A percentile compares a stretch with the other conserved stretches of the same genome.
phyloP scores from a whole-genome alignment of 2,797 vertebrate genomes.

The Agapornis canus region DNA sequence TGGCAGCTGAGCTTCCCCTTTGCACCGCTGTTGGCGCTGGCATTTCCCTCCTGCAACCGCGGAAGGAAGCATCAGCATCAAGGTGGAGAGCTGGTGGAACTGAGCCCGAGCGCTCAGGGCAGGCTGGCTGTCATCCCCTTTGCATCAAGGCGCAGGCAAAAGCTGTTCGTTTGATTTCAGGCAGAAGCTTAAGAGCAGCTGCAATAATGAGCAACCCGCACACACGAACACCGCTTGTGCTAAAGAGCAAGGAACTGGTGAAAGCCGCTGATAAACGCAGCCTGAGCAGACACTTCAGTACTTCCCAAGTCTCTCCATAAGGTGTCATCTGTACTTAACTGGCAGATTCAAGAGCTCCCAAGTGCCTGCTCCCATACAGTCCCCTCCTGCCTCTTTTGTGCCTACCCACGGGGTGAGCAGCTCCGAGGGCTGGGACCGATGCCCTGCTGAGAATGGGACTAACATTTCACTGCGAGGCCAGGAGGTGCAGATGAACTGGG shows the following conservation, averaged over 20 bases:
- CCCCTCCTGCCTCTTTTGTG: not conserved
- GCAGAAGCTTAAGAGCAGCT: not conserved
- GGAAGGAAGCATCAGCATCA: fast-evolving
- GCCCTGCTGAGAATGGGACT: fast-evolving
- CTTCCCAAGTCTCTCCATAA: not conserved
- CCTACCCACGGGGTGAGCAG: not conserved
- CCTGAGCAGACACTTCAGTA: not conserved
- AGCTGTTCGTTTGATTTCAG: not conserved
- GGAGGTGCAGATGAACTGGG: fast-evolving
- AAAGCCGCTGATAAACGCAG: fast-evolving
- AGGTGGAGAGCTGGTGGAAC: not conserved
- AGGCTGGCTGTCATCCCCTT: not conserved
- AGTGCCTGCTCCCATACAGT: fast-evolving
- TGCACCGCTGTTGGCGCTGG: not conserved
- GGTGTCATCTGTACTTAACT: not conserved
- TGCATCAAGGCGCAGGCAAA: not conserved
- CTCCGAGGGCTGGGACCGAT: not conserved
- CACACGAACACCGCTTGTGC: not conserved
- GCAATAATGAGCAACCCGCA: not conserved
- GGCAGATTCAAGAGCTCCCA: not conserved
- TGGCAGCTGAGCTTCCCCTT: not conserved
- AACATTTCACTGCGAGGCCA: fast-evolving
- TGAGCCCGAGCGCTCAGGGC: not conserved
- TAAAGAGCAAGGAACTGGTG: not conserved
- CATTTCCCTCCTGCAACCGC: not conserved